Evolutionary conservation across 2,797 vertebrate species (phyloP).

Genomic region (Mormyrops boulengeri): DNA sequence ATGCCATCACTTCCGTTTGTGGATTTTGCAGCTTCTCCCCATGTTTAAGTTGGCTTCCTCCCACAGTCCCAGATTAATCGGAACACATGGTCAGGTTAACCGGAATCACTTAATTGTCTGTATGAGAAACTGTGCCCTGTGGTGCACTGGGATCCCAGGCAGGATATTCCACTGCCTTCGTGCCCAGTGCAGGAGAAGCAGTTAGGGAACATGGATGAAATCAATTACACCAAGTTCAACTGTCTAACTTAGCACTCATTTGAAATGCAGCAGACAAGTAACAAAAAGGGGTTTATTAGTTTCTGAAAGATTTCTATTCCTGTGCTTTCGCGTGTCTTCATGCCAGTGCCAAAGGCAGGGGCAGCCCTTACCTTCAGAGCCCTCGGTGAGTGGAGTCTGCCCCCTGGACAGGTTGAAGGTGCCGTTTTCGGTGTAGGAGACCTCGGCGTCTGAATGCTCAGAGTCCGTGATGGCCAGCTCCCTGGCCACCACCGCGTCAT

Average conservation of each 20-base stretch:
- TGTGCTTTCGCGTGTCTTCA: not conserved
- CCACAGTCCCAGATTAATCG: not conserved
- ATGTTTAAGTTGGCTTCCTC: not conserved
- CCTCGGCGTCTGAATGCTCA: constrained; percentile 90
- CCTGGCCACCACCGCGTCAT: constrained; percentile 78
- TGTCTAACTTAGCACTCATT: not conserved
- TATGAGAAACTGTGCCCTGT: not conserved
- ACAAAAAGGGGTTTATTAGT: not conserved
- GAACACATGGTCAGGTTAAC: not conserved
- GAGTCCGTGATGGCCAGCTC: constrained; percentile 88
- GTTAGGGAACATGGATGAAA: not conserved
- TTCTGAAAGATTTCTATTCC: not conserved
- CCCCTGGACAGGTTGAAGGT: constrained; percentile 94
- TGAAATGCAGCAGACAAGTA: not conserved
- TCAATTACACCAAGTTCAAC: not conserved
- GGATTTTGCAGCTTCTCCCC: not conserved
- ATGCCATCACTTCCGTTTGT: not conserved
- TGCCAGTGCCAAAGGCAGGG: not conserved
- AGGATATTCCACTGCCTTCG: not conserved
- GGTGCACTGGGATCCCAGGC: not conserved
- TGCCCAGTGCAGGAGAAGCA: not conserved
- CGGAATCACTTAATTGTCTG: not conserved
- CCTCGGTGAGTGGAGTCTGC: constrained; percentile 91
- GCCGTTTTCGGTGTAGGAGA: constrained; percentile 90
- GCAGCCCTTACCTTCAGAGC: constrained; percentile 74